Conservation (phyloP, 2,113 vertebrate species). For the Trogon surrucura region DNA sequence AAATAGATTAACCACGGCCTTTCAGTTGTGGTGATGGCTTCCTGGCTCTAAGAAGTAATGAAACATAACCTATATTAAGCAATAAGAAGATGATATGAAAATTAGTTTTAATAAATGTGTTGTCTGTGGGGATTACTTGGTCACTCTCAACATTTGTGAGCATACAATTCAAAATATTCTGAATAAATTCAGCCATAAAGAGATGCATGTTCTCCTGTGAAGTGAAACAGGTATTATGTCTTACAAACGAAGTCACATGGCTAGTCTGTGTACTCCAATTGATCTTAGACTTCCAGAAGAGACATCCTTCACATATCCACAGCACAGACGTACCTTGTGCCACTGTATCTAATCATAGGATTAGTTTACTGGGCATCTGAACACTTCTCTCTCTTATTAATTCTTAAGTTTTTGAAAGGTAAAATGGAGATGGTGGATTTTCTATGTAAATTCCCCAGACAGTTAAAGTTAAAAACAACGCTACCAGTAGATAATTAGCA, state of each 20-base stretch:
- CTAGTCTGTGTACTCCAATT: too few relatives aligned
- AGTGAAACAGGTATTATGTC: rapidly evolving
- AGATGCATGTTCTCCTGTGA: neutral
- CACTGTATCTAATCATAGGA: too few relatives aligned
- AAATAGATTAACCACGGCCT: neutral
- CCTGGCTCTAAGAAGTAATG: neutral
- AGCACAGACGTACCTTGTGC: rapidly evolving
- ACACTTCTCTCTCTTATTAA: too few relatives aligned
- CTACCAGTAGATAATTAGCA: neutral
- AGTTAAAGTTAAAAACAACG: neutral
- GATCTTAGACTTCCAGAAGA: neutral
- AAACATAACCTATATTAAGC: neutral
- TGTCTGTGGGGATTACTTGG: neutral
- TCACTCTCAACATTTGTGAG: neutral
- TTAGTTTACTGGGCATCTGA: neutral
- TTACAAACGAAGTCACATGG: neutral
- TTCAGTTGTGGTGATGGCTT: neutral
- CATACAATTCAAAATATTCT: neutral
- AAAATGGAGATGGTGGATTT: neutral
- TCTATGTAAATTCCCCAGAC: rapidly evolving
- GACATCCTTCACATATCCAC: neutral
- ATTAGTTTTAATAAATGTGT: neutral
- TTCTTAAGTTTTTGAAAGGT: neutral
- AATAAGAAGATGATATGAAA: neutral
- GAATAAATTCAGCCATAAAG: neutral